Evolutionary conservation across 1,140 invertebrate genomes (phyloP), one percentile per base, ranked within the genome.

Genomic region (Zaprionus davidi): DNA sequence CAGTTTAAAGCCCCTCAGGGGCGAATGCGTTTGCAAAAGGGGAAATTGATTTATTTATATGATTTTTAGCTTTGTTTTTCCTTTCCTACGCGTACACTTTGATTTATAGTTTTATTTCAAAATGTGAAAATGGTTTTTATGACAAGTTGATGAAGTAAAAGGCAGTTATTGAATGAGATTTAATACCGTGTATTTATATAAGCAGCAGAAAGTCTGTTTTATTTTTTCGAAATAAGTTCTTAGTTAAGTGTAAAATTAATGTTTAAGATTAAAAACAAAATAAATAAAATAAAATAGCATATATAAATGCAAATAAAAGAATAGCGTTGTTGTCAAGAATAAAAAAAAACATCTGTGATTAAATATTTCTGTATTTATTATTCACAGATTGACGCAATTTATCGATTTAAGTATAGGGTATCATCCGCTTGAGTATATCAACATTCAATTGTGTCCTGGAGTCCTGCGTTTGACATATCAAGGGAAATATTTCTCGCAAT

Each of bases 1-100:
- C 34, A 51, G 41, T 71, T 81, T 71, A 66, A 59, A 69, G 44
- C 24, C 13, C 44, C 38, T 60, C 2, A 62, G 72, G 17, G n/a
- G n/a, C 22, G n/a, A 7, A 7, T 6, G 34, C n/a, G 44, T 36
- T 12, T 15, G 26, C 20, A 7, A 9, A 15, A 4, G 12, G 4
- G 20, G 60, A 36, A 38, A 46, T 46, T 17, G 41, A 51, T 70
- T 56, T 49, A 13, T 46, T 63, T 70, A 53, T 55, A 28, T 62
- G 7, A 15, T 12, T 59, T 51, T 17, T 7, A 28, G 53, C 41
- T 71, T 20, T 57, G 24, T 34, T 65, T 57, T 22, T 53, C n/a
- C 28, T n/a, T 1, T 22, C 5, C 15, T 17, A 49, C 9, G 24
- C 36, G 13, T 13, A 64, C 4, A 26, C 26, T 51, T 13, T 17